Base-by-base conservation (phyloP, 2,113 vertebrate species). In the Promerops cafer region DNA sequence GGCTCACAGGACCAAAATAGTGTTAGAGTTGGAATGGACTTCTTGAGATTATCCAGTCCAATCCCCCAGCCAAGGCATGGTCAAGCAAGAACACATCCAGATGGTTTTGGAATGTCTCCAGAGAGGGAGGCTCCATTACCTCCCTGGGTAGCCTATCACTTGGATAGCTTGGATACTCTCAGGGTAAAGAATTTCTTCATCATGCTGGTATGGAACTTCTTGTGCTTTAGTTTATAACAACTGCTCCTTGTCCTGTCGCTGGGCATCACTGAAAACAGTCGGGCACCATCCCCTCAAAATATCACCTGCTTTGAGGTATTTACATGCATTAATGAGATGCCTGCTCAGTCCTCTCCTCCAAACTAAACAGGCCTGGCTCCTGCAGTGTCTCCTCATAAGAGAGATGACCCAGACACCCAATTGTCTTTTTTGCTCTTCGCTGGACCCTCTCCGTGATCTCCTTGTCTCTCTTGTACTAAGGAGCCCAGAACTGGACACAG, bases 221-320 rank as follows among this genome's bases (percentile, higher is more conserved):
- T 56, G 9, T 47, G 20, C 19, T 71, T 42, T 10, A 26, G 10
- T 56, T 80, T 47, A 31, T 27, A 33, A 23, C 5, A 5, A 4
- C 8, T 63, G 30, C 24, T 31, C 16, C 40, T 63, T 0, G 1
- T n/a, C 16, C 47, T n/a, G 10, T 47, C 0, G 0, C 35, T 35
- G 24, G 10, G 3, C 30, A 35, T 19, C 11, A 26, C 24, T 10
- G 16, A 54, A 53, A 61, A 63, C 16, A 17, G 3, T 47, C 2
- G 1, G 30, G 10, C n/a, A 54, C 7, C 21, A 33, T 20, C 12
- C 6, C 37, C 54, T 28, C 13, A 17, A 44, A 53, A 53, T 7
- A 35, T 9, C 27, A 69, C 6, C 35, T 11, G 3, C 16, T 47
- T 42, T 27, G 35, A 64, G 21, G 7, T 31, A 27, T 31, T 35